Evolutionary conservation across 2,797 vertebrate species (phyloP), one percentile per base, ranked within the genome.

Genomic region (Mergus octosetaceus): DNA sequence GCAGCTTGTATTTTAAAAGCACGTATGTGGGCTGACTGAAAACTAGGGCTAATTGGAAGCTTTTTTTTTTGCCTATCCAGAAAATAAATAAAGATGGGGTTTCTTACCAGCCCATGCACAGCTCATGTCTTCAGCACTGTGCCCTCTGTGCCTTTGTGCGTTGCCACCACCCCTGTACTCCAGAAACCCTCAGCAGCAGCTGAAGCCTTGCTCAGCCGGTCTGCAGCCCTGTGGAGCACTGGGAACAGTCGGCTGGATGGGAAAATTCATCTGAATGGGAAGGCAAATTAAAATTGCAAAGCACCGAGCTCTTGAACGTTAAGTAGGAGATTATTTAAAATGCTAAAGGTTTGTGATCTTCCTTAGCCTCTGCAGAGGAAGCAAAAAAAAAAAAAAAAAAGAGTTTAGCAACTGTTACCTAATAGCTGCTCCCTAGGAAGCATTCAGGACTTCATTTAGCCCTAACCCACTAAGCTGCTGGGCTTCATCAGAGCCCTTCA

Each of bases 401-500:
- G 7, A 56, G 32, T 91, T 90, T 62, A 78, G 84, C 60, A 93
- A n/a, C 32, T 69, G 78, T 87, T 86, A 72, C 56, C 72, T 81
- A 89, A 68, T 69, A 70, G 60, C 58, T 87, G 69, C 62, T 91
- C 66, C 30, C 69, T 87, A 85, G 81, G 77, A 91, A 94, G 24
- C 60, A 70, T 83, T 90, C 71, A 87, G 7, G 86, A 56, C 72
- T 94, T 94, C 28, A 70, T 96, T 95, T 93, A 94, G 47, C 82
- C 80, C 82, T 87, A 81, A 92, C 84, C 93, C 69, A 51, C 70
- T 95, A 91, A 92, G 90, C 93, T 78, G 61, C 70, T 93, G 81
- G 58, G 66, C 76, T 94, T 94, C 87, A 85, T 91, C 85, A 74
- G 47, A 84, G 57, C 32, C 45, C 62, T 68, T 74, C 64, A 53